Evolutionary conservation across 2,113 vertebrate species (phyloP).

Genomic region (Alligator sinensis): DNA sequence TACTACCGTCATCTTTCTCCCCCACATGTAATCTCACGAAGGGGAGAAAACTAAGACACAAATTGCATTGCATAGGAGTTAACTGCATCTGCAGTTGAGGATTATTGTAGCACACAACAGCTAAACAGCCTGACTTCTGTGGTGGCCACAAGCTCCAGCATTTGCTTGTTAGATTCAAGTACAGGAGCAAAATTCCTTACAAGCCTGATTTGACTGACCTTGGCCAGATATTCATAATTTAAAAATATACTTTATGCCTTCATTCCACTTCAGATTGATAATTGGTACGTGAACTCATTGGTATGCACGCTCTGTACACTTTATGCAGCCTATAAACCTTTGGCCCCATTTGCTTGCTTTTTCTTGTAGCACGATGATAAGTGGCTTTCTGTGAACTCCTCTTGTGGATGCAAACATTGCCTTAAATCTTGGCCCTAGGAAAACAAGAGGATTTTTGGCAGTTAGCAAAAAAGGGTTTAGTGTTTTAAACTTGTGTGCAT

Average conservation of each 20-base stretch:
- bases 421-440: background rate
- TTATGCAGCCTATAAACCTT: background rate
- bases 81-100: background rate
- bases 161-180: background rate
- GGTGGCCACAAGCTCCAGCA: background rate
- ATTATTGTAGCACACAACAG: background rate
- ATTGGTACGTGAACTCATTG: background rate
- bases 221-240: background rate
- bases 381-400: rapidly evolving
- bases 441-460: too few relatives aligned
- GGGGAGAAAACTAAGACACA: background rate
- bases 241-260: background rate
- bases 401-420: background rate
- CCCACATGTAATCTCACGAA: background rate
- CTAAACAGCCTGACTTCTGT: background rate
- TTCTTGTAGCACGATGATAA: background rate
- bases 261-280: conserved; percentile 29
- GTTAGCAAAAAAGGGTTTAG: background rate
- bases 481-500: background rate
- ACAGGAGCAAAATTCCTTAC: background rate
- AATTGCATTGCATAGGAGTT: background rate
- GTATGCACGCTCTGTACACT: background rate
- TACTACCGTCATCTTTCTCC: background rate
- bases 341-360: background rate
- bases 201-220: background rate